phyloP scores from a whole-genome alignment of 1,140 invertebrate genomes.

The Listronotus oregonensis region DNA sequence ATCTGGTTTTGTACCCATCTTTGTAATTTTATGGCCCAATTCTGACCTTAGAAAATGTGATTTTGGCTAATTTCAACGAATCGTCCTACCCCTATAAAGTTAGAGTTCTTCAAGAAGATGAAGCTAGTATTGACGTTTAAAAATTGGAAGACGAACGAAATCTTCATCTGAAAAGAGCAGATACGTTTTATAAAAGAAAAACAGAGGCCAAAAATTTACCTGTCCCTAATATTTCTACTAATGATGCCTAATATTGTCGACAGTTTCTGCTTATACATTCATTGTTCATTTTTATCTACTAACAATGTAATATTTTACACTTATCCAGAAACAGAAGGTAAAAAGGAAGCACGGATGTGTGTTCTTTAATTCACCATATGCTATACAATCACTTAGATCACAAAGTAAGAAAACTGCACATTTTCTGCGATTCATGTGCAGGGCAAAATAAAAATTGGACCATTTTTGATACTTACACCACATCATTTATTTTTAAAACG shows the following conservation, averaged over 20 bases:
- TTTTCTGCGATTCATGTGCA: slow-evolving; percentile 5
- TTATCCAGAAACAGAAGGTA: slow-evolving; percentile 39
- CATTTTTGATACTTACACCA: slow-evolving; percentile 6
- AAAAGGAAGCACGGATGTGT: slow-evolving; percentile 45
- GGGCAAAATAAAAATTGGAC: slow-evolving; percentile 12
- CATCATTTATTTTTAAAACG: not conserved
- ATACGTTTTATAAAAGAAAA: slow-evolving; percentile 1
- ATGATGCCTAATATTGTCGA: slow-evolving; percentile 46
- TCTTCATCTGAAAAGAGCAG: slow-evolving; percentile 6
- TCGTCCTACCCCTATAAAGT: slow-evolving; percentile 2
- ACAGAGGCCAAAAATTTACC: slow-evolving; percentile 41
- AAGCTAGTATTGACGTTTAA: slow-evolving; percentile 9
- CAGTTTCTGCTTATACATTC: slow-evolving; percentile 43
- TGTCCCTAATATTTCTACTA: slow-evolving; percentile 43
- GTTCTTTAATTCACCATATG: slow-evolving; percentile 43
- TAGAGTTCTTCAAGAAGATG: slow-evolving; percentile 5
- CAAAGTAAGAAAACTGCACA: not conserved
- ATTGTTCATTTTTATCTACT: slow-evolving; percentile 41
- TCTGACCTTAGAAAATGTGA: too few relatives aligned
- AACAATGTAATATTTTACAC: slow-evolving; percentile 36
- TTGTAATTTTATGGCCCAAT: too few relatives aligned
- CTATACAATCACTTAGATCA: slow-evolving; percentile 20
- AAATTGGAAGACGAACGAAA: slow-evolving; percentile 4
- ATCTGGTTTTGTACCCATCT: too few relatives aligned
- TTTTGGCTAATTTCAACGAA: slow-evolving; percentile 9